A percentile compares a stretch with the other conserved stretches of the same genome.
phyloP scores from a whole-genome alignment of 1,140 invertebrate species.

The Prorops nasuta region DNA sequence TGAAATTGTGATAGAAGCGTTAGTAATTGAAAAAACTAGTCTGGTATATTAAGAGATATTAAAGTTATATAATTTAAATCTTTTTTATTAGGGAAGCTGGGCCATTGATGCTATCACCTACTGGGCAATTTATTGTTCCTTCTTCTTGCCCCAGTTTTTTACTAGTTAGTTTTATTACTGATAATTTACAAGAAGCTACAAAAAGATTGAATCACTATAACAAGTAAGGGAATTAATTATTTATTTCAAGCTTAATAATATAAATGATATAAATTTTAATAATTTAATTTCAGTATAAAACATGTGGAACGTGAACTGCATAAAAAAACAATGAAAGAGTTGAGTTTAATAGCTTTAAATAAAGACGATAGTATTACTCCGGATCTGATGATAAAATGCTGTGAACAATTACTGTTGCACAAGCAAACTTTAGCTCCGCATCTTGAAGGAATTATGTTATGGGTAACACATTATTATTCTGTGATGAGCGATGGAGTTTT shows the following conservation, averaged over 20 bases:
- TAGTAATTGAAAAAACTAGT: slow-evolving; percentile 48
- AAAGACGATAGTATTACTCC: slow-evolving; percentile 91
- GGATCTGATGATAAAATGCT: slow-evolving; percentile 83
- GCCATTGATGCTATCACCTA: slow-evolving; percentile 88
- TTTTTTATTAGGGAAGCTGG: slow-evolving; percentile 71
- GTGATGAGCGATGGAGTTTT: slow-evolving; percentile 86
- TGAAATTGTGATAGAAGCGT: slow-evolving; percentile 90
- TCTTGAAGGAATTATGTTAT: slow-evolving; percentile 64
- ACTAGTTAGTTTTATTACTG: slow-evolving; percentile 79
- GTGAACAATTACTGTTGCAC: slow-evolving; percentile 66
- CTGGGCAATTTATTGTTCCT: slow-evolving; percentile 88
- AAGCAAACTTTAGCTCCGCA: slow-evolving; percentile 45
- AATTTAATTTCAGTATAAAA: slow-evolving; percentile 66
- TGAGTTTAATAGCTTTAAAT: slow-evolving; percentile 68
- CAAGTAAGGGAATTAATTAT: slow-evolving; percentile 59
- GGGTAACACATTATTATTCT: slow-evolving; percentile 88
- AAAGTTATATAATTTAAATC: slow-evolving; percentile 7
- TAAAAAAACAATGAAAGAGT: slow-evolving; percentile 63
- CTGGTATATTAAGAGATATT: not conserved
- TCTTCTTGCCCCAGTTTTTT: slow-evolving; percentile 83
- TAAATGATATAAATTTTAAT: slow-evolving; percentile 4
- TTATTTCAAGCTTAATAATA: not conserved
- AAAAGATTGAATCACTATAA: slow-evolving; percentile 71
- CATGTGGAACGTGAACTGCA: slow-evolving; percentile 72
- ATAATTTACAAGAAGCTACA: slow-evolving; percentile 73